Percentiles rank a stretch among this genome's conserved stretches.
These are phyloP conservation scores for Spongilla lacustris DNA, from an alignment of 37 sponge, comb jelly and placozoan genomes.

Conservation along the genomic window DNA sequence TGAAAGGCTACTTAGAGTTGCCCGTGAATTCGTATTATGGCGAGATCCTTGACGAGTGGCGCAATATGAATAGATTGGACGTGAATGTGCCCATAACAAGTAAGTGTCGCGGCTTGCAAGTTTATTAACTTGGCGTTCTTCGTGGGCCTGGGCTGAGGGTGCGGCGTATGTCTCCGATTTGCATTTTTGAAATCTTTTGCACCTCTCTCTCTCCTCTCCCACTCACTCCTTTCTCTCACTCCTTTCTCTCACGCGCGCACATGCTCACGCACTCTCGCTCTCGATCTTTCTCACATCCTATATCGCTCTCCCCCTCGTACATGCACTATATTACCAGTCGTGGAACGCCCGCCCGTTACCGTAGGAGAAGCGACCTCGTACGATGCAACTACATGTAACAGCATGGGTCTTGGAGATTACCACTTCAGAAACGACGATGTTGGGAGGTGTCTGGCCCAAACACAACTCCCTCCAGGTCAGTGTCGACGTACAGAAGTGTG, in stretches of 20 bases:
- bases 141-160: neutral
- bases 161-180: neutral
- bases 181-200: neutral
- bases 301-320: constrained; percentile 8
- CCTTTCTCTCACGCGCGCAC: neutral
- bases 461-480: constrained; percentile 51
- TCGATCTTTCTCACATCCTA: neutral
- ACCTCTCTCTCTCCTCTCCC: neutral
- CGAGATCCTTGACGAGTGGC: constrained; percentile 57
- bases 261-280: neutral
- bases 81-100: constrained; percentile 6
- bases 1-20: constrained; percentile 51
- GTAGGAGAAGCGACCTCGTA: constrained; percentile 52
- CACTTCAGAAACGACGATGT: neutral
- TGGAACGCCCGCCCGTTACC: constrained; percentile 37
- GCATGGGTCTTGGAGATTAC: constrained; percentile 4
- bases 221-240: too few species aligned
- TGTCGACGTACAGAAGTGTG: neutral
- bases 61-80: constrained; percentile 31
- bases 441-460: constrained; percentile 41
- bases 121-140: neutral
- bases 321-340: neutral
- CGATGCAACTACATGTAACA: constrained; percentile 14
- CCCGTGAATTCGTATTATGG: constrained; percentile 58
- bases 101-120: neutral